Evolutionary conservation across 2,113 vertebrate genomes (phyloP).

Genomic region (Ondatra zibethicus): DNA sequence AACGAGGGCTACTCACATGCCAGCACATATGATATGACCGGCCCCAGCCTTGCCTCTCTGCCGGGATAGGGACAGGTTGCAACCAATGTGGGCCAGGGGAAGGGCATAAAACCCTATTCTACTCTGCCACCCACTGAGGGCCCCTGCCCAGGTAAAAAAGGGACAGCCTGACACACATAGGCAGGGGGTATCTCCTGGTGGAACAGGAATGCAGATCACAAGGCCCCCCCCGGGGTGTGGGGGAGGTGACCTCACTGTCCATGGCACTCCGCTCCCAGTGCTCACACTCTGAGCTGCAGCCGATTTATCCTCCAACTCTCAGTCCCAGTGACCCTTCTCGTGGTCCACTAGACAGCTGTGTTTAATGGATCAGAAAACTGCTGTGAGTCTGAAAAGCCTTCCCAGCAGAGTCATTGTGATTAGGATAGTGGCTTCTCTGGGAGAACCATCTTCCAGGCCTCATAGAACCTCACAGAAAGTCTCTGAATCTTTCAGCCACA

Average conservation of each 20-base stretch:
- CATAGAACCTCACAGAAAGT: neutral
- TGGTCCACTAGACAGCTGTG: neutral
- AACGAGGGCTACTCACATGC: neutral
- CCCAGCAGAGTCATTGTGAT: neutral
- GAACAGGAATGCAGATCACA: neutral
- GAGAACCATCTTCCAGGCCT: neutral
- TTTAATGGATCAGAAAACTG: neutral
- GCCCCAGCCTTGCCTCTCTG: too few relatives aligned
- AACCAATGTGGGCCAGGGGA: neutral
- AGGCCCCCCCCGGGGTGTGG: neutral
- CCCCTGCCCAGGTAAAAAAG: neutral
- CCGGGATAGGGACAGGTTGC: too few relatives aligned
- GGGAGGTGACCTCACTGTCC: neutral
- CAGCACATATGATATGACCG: fast-evolving
- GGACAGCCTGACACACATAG: neutral
- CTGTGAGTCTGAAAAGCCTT: neutral
- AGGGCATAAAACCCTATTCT: neutral
- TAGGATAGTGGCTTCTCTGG: neutral
- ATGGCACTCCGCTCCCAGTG: too few relatives aligned
- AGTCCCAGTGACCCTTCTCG: neutral
- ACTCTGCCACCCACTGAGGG: neutral
- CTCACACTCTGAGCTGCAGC: neutral
- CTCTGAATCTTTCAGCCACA: neutral
- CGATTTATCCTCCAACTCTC: neutral
- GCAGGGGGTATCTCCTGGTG: neutral